phyloP scores from a whole-genome alignment of 1,140 invertebrate genomes.

The Hylaeus volcanicus region DNA sequence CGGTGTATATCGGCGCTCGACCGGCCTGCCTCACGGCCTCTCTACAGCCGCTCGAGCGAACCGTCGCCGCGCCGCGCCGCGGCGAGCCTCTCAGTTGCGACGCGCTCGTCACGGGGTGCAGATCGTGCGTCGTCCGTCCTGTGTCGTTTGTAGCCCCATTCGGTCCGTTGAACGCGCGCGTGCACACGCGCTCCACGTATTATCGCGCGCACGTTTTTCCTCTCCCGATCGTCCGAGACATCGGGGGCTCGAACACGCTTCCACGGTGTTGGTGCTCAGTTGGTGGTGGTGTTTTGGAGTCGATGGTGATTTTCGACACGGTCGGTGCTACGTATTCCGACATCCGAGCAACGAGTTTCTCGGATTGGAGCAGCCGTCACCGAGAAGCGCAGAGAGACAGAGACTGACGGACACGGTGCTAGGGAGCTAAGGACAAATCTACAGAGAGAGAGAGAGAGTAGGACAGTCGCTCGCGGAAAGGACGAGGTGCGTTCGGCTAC shows the following conservation, averaged over 20 bases:
- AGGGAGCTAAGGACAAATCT: neutral
- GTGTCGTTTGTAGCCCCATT: slow-evolving; percentile 57
- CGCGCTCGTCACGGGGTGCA: slow-evolving; percentile 80
- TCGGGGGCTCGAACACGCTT: slow-evolving; percentile 2
- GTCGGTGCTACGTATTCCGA: slow-evolving; percentile 4
- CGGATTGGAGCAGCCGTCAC: neutral
- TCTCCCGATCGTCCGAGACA: neutral
- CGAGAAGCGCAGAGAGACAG: neutral
- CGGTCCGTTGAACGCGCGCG: slow-evolving; percentile 50
- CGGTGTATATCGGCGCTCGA: slow-evolving; percentile 41
- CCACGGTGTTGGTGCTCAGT: slow-evolving; percentile 16
- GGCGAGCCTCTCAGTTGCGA: slow-evolving; percentile 77
- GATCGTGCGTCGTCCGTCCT: slow-evolving; percentile 69
- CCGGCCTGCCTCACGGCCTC: slow-evolving; percentile 50
- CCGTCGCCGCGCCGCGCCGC: slow-evolving; percentile 55
- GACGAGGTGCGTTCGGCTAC: neutral
- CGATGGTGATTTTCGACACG: slow-evolving; percentile 33
- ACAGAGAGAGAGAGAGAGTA: neutral
- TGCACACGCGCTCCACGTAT: slow-evolving; percentile 30
- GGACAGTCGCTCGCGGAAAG: neutral
- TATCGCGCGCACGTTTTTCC: slow-evolving; percentile 19
- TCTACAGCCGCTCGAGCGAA: slow-evolving; percentile 58
- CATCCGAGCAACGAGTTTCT: neutral
- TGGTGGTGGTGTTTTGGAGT: slow-evolving; percentile 12
- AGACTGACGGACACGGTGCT: neutral